Conservation (phyloP, 1,140 invertebrate species). For the Kradibia gibbosae region DNA sequence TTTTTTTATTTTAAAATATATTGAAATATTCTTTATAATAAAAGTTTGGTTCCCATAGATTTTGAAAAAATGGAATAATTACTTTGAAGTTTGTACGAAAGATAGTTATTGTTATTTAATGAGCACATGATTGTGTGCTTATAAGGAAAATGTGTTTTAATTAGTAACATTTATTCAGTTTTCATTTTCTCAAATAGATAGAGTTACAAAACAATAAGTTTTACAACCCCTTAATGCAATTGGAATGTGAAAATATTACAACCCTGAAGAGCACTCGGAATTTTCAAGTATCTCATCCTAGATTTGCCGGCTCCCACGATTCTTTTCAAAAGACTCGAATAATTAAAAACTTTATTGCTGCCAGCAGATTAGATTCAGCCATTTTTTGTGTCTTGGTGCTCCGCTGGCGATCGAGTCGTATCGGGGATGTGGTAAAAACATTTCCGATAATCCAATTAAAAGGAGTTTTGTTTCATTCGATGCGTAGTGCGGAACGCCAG, state of each 20-base stretch:
- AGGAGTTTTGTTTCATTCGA: slow-evolving; percentile 13
- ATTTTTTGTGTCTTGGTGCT: not conserved
- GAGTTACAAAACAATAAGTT: not conserved
- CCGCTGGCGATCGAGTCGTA: not conserved
- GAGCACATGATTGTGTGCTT: not conserved
- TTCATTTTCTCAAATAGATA: not conserved
- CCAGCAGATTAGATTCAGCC: not conserved
- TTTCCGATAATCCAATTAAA: slow-evolving; percentile 26
- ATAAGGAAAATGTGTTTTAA: not conserved
- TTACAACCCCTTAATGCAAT: not conserved
- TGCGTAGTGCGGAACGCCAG: not conserved
- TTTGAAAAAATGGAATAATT: not conserved
- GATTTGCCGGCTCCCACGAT: not conserved
- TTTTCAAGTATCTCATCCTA: not conserved
- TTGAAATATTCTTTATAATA: not conserved
- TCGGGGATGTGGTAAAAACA: not conserved
- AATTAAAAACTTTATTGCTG: not conserved
- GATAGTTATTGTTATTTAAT: not conserved
- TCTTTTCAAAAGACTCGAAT: not conserved
- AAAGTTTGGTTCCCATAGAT: not conserved
- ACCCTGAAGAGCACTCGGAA: not conserved
- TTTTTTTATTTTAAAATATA: not conserved
- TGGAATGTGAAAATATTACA: not conserved
- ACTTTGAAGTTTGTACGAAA: not conserved
- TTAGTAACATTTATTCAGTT: not conserved